A percentile compares a stretch with the other conserved stretches of the same genome.
phyloP scores from a whole-genome alignment of 2,113 vertebrate genomes.

The Madoqua kirkii region DNA sequence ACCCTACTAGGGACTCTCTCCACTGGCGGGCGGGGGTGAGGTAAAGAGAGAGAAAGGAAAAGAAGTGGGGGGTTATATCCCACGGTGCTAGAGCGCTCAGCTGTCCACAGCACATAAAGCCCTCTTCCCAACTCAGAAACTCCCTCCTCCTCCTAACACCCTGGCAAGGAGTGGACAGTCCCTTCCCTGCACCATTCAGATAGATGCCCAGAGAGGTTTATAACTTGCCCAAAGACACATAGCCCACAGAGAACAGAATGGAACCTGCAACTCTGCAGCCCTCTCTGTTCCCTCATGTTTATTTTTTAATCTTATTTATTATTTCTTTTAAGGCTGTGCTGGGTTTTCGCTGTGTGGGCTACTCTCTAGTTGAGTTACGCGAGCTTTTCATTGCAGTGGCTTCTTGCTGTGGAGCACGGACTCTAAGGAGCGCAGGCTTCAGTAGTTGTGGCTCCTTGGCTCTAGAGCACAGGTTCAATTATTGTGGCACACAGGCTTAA shows the following conservation, averaged over 20 bases:
- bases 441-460: not conserved
- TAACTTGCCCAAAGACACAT: not conserved
- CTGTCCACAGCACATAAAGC: not conserved
- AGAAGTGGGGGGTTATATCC: not conserved
- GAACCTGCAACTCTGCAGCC: not conserved
- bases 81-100: rapidly evolving
- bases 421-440: not conserved
- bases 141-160: not conserved
- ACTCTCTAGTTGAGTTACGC: not conserved
- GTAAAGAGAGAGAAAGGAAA: rapidly evolving
- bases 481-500: not conserved
- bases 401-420: not conserved
- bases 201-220: not conserved
- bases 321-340: not conserved
- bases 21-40: not conserved
- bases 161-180: not conserved
- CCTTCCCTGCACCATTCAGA: not conserved
- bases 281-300: rapidly evolving
- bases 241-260: rapidly evolving
- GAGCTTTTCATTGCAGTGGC: not conserved
- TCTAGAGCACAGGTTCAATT: not conserved
- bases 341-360: not conserved
- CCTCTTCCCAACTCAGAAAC: not conserved
- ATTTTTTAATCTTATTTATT: not conserved
- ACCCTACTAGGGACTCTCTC: conserved; percentile 45